Evolutionary conservation across 1,140 invertebrate species (phyloP).

Genomic region (Trichonephila clavipes): DNA sequence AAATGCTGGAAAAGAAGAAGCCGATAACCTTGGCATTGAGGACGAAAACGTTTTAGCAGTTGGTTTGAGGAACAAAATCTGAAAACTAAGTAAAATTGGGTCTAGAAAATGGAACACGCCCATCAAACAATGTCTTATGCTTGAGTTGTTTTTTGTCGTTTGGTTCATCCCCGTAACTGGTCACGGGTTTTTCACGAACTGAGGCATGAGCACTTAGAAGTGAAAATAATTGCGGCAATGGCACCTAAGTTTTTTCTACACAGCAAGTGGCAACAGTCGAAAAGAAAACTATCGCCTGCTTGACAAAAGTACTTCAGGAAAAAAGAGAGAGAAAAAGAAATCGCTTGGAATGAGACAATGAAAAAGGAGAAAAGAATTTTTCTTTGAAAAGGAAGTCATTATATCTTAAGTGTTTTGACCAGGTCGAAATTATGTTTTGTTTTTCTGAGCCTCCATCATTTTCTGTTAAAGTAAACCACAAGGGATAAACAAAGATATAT

Average conservation of each 20-base stretch:
- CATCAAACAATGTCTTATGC: constrained; percentile 40
- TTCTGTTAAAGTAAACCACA: background rate
- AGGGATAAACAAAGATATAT: background rate
- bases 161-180: constrained; percentile 32
- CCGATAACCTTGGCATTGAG: constrained; percentile 37
- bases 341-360: background rate
- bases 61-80: constrained; percentile 21
- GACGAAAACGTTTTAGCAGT: constrained; percentile 10
- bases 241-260: constrained; percentile 2
- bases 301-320: background rate
- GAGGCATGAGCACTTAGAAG: constrained; percentile 16
- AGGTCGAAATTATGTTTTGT: background rate
- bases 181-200: background rate
- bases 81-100: constrained; percentile 11
- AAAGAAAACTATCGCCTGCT: background rate
- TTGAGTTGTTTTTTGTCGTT: constrained; percentile 12
- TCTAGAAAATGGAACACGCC: constrained; percentile 35
- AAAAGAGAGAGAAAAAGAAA: background rate
- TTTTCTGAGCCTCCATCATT: background rate
- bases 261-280: background rate
- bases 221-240: background rate
- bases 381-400: background rate
- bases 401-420: background rate
- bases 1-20: background rate
- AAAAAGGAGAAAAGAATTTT: background rate